phyloP scores from a whole-genome alignment of 2,797 vertebrate genomes.

The Chrosomus eos region DNA sequence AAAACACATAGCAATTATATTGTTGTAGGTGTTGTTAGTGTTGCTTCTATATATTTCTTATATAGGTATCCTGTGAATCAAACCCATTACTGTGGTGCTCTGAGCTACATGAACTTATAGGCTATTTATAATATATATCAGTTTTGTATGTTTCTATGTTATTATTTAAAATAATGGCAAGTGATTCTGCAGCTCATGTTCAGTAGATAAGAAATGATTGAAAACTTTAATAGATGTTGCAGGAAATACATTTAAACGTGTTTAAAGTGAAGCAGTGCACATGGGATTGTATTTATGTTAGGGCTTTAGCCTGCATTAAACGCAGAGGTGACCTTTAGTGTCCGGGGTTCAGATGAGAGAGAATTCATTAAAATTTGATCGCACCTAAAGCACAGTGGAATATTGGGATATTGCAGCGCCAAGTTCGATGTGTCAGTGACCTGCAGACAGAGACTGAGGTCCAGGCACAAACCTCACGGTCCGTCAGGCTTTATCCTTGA shows the following conservation, averaged over 20 bases:
- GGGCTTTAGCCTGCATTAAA: conserved; percentile 55
- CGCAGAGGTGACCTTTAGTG: conserved; percentile 68
- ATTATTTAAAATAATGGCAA: background rate
- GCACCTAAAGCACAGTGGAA: conserved; percentile 67
- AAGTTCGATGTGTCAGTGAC: conserved; percentile 11
- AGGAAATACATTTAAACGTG: conserved; percentile 45
- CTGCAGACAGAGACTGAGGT: conserved; percentile 58
- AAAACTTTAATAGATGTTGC: background rate
- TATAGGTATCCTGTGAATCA: background rate
- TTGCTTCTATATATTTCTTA: background rate
- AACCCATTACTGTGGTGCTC: background rate
- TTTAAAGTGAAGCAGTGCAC: conserved; percentile 47
- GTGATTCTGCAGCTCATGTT: background rate
- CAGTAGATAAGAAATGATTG: background rate
- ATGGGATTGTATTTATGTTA: conserved; percentile 39
- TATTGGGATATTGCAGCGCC: conserved; percentile 64
- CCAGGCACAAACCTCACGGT: conserved; percentile 24
- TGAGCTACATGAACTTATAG: background rate
- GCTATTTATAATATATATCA: background rate
- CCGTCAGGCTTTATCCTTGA: conserved; percentile 32
- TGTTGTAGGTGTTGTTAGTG: background rate
- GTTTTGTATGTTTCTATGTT: background rate
- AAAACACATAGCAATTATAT: background rate
- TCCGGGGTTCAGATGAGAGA: conserved; percentile 55
- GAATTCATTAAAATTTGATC: conserved; percentile 74